Evolutionary conservation across 2,888 invertebrate species (phyloP).

Genomic region (Papilio gigon): DNA sequence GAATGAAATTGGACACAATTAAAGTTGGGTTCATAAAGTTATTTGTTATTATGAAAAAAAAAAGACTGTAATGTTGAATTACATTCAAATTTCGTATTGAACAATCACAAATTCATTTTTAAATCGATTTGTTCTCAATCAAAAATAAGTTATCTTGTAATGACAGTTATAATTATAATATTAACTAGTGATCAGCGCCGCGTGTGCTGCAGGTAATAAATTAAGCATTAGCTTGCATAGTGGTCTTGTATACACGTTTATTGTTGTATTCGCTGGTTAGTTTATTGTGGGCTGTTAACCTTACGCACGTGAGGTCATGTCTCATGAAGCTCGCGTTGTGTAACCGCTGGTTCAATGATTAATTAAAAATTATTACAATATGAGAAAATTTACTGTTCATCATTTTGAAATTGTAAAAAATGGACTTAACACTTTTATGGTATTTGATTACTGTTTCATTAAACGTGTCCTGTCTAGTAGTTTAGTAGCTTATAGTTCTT

Average conservation of each 20-base stretch:
- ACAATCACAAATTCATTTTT: too few relatives aligned
- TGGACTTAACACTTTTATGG: neutral
- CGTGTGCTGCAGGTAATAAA: slow-evolving; percentile 30
- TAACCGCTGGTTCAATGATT: slow-evolving; percentile 28
- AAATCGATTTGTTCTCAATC: neutral
- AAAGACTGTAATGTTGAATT: too few relatives aligned
- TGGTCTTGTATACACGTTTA: slow-evolving; percentile 28
- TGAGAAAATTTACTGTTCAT: neutral
- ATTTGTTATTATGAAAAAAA: too few relatives aligned
- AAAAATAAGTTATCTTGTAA: neutral
- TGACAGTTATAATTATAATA: slow-evolving; percentile 21
- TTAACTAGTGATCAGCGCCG: slow-evolving; percentile 16
- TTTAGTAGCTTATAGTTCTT: too few relatives aligned
- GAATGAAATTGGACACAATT: too few relatives aligned
- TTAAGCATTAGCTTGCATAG: slow-evolving; percentile 26
- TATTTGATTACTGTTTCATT: neutral
- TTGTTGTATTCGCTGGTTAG: slow-evolving; percentile 32
- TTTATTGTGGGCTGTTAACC: slow-evolving; percentile 40
- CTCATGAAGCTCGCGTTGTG: slow-evolving; percentile 27
- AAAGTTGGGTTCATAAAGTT: too few relatives aligned
- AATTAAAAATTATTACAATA: slow-evolving; percentile 35
- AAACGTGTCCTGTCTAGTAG: too few relatives aligned
- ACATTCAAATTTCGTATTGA: too few relatives aligned
- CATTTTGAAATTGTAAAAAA: neutral
- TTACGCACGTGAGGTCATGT: slow-evolving; percentile 39